Base-by-base conservation (phyloP, 2,888 invertebrate species). In the Patella ulyssiponensis region DNA sequence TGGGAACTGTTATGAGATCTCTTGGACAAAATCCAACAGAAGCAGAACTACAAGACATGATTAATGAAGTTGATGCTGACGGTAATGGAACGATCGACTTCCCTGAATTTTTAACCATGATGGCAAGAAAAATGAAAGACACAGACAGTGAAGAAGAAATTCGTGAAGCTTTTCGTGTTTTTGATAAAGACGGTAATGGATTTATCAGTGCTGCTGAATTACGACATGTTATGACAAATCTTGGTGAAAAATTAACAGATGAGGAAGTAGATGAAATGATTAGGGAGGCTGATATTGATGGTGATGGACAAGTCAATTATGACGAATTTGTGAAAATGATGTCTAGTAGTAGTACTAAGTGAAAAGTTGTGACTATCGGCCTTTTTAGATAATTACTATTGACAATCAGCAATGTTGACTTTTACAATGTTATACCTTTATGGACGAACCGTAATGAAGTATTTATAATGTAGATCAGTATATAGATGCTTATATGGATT, bases 61-160 rank as follows among this genome's bases (percentile, higher is more conserved):
- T 64, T 3, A 64, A 64, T 23, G 64, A 64, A 64, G 64, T 64
- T 23, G 64, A 64, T 64, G 64, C 64, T 9, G 64, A 64, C 64
- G 98, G 98, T 92, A 99, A 98, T 93, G 98, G 98, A 92, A 98
- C 98, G 93, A 98, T 99, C 94, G 98, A 98, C 94, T 99, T 99
- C 93, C 98, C 98, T 90, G 98, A 99, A 94, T 98, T 99, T 94
- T 95, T 99, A 91, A 98, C 98, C 92, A 98, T 99, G 98, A 99
- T 99, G 98, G 98, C 98, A 91, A 95, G 98, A 92, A 99, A 98
- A 95, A 98, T 98, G 98, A 98, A 98, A 93, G 98, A 98, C 94
- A 98, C 98, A 87, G 98, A 99, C 94, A 90, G 97, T 93, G 98
- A 98, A 94, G 98, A 98, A 93, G 98, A 99, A 94, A 98, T 98